A percentile compares a stretch with the other conserved stretches of the same genome.
Conservation (phyloP, 2,797 vertebrate species). For the Alca torda region DNA sequence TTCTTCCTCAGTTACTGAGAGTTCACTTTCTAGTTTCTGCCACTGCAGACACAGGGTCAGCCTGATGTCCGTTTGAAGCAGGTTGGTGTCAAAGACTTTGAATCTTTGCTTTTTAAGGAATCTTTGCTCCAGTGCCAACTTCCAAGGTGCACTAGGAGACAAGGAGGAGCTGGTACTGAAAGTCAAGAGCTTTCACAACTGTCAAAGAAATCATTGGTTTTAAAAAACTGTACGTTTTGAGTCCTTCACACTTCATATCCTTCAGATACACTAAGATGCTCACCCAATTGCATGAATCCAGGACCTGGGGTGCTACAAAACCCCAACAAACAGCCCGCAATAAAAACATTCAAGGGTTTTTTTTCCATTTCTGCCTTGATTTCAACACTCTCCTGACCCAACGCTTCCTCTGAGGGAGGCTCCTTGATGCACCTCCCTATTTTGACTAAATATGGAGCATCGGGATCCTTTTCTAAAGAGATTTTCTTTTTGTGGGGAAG, state of each 20-base stretch:
- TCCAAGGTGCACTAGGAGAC: background rate
- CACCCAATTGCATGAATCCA: background rate
- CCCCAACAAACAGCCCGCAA: background rate
- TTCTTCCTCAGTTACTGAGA: background rate
- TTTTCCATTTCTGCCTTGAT: background rate
- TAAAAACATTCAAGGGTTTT: background rate
- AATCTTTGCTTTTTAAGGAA: background rate
- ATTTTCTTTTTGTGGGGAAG: background rate
- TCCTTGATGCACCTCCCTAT: background rate
- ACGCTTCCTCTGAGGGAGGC: background rate
- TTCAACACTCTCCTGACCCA: background rate
- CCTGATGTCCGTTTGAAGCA: rapidly evolving
- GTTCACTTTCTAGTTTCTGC: background rate
- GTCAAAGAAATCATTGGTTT: background rate
- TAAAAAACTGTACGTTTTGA: background rate
- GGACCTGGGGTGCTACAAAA: background rate
- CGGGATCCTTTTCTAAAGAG: background rate
- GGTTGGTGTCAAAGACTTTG: background rate
- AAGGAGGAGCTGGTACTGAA: background rate
- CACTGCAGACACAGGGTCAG: background rate
- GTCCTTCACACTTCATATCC: background rate
- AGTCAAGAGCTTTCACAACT: background rate
- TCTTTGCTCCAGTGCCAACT: background rate
- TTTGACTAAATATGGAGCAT: background rate
- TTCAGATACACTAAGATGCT: background rate